Evolutionary conservation across 2,797 vertebrate genomes (phyloP).

Genomic region (Arnoldichthys spilopterus): DNA sequence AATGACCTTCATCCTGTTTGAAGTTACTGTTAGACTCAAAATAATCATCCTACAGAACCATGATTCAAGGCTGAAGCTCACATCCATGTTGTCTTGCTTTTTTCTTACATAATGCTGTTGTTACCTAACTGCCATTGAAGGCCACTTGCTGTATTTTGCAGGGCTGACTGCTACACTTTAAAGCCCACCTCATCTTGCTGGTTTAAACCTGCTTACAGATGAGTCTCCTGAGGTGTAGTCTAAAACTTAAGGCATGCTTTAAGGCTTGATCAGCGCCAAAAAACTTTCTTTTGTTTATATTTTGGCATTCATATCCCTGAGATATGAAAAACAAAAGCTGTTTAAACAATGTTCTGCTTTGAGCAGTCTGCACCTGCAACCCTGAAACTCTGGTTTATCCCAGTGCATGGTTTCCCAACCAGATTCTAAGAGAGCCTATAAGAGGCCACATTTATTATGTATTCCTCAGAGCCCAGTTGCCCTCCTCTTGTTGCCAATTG

Average conservation of each 20-base stretch:
- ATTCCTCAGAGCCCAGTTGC: too few relatives aligned
- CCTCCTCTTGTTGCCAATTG: too few relatives aligned
- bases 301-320: too few relatives aligned
- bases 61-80: slow-evolving; percentile 17
- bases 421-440: too few relatives aligned
- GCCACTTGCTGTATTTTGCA: slow-evolving; percentile 17
- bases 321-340: not conserved
- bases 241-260: too few relatives aligned
- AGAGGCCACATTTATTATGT: too few relatives aligned
- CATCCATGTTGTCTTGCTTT: slow-evolving; percentile 12
- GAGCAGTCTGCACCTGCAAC: not conserved
- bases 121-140: slow-evolving; percentile 27
- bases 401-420: not conserved
- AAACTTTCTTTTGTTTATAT: not conserved
- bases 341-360: not conserved
- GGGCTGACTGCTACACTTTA: not conserved
- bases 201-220: not conserved
- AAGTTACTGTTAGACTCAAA: not conserved
- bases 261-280: too few relatives aligned
- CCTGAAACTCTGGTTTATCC: not conserved
- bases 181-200: not conserved
- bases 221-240: not conserved
- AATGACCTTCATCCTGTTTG: slow-evolving; percentile 3
- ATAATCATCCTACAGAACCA: slow-evolving; percentile 22
- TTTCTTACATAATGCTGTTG: slow-evolving; percentile 18